Evolutionary conservation across 2,797 vertebrate genomes (phyloP), one percentile per base, ranked within the genome.

Genomic region (Hippoglossus hippoglossus): DNA sequence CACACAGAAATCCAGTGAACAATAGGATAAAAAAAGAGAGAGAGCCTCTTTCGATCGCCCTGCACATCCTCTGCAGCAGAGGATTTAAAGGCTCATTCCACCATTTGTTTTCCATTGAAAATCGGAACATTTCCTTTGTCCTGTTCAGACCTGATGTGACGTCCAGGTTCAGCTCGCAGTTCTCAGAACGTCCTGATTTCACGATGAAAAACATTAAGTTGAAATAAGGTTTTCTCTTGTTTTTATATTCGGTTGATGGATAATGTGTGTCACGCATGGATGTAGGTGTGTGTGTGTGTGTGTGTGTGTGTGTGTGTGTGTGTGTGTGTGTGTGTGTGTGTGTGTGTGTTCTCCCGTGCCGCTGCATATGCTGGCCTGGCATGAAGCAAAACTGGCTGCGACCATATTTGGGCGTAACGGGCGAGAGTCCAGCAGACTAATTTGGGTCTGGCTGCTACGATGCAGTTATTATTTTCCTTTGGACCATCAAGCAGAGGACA

Each of bases 381-480:
- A 96, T 93, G 93, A 93, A 90, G 91, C 91, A 87, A 90, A 89
- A 87, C 93, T 96, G 95, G 88, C 86, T 60, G 77, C 56, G 80
- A 89, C 79, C 73, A 86, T 77, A 75, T 87, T 80, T 82, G 85
- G 85, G 82, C 77, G 78, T 95, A 95, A 95, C 95, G 95, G 96
- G 96, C 96, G 89, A 89, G 90, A 93, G 94, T 96, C 96, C 96
- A 97, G 96, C 94, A 96, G 95, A 86, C 89, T 92, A 91, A 93
- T 93, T 91, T 93, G 87, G 82, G 78, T 85, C 82, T 91, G 97
- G 96, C 96, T 91, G 93, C 94, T 96, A 97, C 96, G 95, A 96
- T 94, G 95, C 96, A 96, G 97, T 97, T 97, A 97, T 97, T 97
- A 98, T 97, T 97, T 97, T 98, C 95, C 96, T 96, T 75, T 88